These are phyloP conservation scores for Listrodromus nycthemerus DNA, from an alignment of 2,888 invertebrate genomes.

Conservation along the genomic window DNA sequence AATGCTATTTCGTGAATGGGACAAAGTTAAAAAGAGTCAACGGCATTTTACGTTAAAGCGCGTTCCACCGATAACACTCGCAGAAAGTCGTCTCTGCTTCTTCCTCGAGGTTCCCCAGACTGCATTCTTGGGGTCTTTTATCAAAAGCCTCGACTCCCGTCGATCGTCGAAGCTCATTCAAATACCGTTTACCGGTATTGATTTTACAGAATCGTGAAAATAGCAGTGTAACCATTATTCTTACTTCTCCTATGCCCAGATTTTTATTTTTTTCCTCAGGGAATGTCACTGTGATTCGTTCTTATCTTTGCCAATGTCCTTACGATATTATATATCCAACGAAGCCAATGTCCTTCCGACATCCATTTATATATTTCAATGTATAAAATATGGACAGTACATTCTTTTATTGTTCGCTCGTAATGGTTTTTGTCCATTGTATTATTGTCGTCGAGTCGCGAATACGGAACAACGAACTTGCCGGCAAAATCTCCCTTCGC, in stretches of 20 bases:
- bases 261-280: background rate
- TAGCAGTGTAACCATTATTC: background rate
- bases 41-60: slow-evolving; percentile 24
- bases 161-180: background rate
- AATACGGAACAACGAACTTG: slow-evolving; percentile 55
- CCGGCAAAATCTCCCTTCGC: slow-evolving; percentile 36
- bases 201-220: slow-evolving; percentile 8
- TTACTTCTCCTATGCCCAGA: background rate
- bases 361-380: background rate
- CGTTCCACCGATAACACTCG: background rate
- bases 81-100: background rate
- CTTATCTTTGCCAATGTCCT: no score
- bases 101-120: background rate
- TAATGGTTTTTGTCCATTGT: slow-evolving; percentile 36
- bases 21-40: slow-evolving; percentile 35
- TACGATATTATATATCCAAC: no score
- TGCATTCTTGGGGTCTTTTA: background rate
- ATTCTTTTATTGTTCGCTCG: slow-evolving; percentile 28
- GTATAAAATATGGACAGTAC: slow-evolving; percentile 1
- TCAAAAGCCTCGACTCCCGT: background rate
- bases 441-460: slow-evolving; percentile 41
- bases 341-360: no score
- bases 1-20: slow-evolving; percentile 2
- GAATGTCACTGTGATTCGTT: no score
- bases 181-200: background rate